A percentile compares a stretch with the other conserved stretches of the same genome.
phyloP scores from a whole-genome alignment of 2,888 invertebrate genomes.

The Diadegma fenestrale region DNA sequence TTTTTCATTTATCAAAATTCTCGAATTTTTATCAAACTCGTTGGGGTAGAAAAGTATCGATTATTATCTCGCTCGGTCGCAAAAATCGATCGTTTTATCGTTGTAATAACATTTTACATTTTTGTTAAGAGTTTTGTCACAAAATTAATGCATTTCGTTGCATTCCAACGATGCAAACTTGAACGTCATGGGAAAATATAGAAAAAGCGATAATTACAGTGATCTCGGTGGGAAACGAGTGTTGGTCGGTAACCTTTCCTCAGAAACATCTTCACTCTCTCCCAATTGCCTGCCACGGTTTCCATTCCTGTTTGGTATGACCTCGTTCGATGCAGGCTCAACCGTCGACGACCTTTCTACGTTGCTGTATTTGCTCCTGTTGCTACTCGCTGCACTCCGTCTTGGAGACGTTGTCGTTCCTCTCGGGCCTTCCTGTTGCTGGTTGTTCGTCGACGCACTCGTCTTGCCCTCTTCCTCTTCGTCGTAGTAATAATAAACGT shows the following conservation, averaged over 20 bases:
- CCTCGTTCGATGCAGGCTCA: constrained; percentile 89
- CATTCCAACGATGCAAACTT: no score
- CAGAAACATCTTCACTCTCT: constrained; percentile 80
- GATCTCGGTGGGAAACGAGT: constrained; percentile 92
- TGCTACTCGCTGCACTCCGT: constrained; percentile 81
- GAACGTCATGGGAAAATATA: background rate
- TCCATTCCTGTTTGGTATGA: constrained; percentile 87
- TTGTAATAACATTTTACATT: no score
- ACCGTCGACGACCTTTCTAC: constrained; percentile 87
- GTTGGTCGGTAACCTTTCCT: constrained; percentile 90
- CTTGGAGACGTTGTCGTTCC: constrained; percentile 83
- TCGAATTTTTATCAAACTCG: no score
- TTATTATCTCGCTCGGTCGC: no score
- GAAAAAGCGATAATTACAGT: constrained; percentile 30
- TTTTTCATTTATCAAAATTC: no score
- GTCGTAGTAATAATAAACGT: constrained; percentile 96
- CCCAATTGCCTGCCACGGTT: constrained; percentile 86
- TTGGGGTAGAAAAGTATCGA: no score
- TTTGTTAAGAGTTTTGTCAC: no score
- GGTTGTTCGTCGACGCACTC: constrained; percentile 84
- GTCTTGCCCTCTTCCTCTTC: constrained; percentile 88
- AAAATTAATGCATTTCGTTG: no score
- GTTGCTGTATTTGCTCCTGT: constrained; percentile 87
- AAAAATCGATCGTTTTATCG: no score
- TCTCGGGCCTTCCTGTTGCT: constrained; percentile 88